These are phyloP conservation scores for Thamnophis sirtalis DNA, from an alignment of 2,113 vertebrate species.

Conservation along the genomic window DNA sequence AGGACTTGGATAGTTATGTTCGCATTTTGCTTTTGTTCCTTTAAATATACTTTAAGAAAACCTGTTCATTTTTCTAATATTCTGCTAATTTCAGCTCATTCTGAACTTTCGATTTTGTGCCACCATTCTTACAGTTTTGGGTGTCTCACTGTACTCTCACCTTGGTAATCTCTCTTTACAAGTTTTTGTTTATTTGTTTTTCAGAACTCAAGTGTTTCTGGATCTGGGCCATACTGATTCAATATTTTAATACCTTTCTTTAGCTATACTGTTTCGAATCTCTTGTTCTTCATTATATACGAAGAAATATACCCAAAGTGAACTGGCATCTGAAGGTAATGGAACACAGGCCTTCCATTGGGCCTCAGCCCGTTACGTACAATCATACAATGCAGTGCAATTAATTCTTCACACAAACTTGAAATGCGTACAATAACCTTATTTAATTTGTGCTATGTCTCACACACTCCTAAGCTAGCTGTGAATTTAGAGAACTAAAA, in stretches of 20 bases:
- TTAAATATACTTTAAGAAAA: not conserved
- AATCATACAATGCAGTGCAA: not conserved
- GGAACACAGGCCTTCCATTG: not conserved
- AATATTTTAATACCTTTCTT: not conserved
- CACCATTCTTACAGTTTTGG: not conserved
- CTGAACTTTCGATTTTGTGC: not conserved
- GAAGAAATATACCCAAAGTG: not conserved
- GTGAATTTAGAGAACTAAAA: not conserved
- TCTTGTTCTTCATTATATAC: not conserved
- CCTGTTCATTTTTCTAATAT: not conserved
- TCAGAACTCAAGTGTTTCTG: not conserved
- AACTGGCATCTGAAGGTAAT: not conserved
- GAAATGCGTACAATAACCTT: not conserved
- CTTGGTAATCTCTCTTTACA: not conserved
- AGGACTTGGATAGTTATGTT: not conserved
- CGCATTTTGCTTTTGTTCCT: not conserved
- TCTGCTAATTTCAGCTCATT: not conserved
- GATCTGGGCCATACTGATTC: not conserved
- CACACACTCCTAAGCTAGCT: not conserved
- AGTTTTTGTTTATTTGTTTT: not conserved
- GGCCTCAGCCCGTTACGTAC: not conserved
- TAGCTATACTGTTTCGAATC: not conserved
- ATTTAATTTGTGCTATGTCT: not conserved
- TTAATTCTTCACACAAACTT: not conserved
- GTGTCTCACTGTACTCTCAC: not conserved